These are phyloP conservation scores for Ambastaia sidthimunki DNA, from an alignment of 2,797 vertebrate species.

Conservation along the genomic window DNA sequence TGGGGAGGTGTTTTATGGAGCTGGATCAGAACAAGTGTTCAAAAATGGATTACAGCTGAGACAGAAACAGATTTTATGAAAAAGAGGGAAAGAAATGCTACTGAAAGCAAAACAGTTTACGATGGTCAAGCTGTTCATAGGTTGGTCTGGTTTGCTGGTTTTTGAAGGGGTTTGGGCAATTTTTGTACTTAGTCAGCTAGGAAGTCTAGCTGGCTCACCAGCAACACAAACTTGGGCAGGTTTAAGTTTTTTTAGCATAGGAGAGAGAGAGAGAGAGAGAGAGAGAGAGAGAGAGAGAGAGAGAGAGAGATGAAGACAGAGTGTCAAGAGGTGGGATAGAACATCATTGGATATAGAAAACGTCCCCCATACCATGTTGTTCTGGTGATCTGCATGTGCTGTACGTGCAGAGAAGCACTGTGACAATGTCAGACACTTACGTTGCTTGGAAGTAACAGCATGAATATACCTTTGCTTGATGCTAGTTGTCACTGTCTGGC, in stretches of 20 bases:
- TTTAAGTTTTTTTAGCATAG: too few species aligned
- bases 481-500: slow-evolving; percentile 26
- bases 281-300: too few species aligned
- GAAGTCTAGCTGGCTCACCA: too few species aligned
- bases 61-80: background rate
- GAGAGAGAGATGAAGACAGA: too few species aligned
- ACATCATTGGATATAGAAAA: background rate
- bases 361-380: slow-evolving; percentile 61
- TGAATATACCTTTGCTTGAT: slow-evolving; percentile 11
- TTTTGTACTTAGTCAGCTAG: too few species aligned
- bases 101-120: background rate
- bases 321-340: too few species aligned
- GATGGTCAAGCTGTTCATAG: background rate
- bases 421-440: slow-evolving; percentile 59
- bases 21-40: slow-evolving; percentile 71
- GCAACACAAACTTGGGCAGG: too few species aligned
- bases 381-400: slow-evolving; percentile 40
- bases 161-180: too few species aligned
- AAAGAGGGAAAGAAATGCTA: background rate
- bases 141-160: too few species aligned
- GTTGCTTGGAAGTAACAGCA: slow-evolving; percentile 42
- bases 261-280: too few species aligned
- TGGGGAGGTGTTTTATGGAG: slow-evolving; percentile 63
- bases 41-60: slow-evolving; percentile 67
- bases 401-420: slow-evolving; percentile 17